phyloP scores from a whole-genome alignment of 2,888 invertebrate species.

The Plutella xylostella region DNA sequence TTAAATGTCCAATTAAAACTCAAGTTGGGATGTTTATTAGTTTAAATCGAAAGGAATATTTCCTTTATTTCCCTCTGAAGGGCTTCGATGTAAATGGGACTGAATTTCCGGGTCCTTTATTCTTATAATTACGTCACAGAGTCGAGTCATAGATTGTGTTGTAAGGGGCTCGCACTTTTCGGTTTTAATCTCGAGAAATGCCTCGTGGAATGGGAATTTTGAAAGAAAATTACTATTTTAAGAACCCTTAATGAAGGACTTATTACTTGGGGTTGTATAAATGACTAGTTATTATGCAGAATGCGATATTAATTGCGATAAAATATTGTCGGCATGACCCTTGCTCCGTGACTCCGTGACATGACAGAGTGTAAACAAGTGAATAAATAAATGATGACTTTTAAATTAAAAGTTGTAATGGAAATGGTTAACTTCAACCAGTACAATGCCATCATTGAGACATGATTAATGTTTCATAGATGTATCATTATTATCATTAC shows the following conservation, averaged over 20 bases:
- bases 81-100: background rate
- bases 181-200: background rate
- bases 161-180: constrained; percentile 15
- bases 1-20: constrained; percentile 33
- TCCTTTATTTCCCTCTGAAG: background rate
- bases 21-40: constrained; percentile 29
- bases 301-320: background rate
- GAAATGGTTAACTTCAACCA: too few species aligned
- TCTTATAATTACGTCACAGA: constrained; percentile 28
- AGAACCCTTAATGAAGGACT: constrained; percentile 1
- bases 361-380: background rate
- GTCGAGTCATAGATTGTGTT: constrained; percentile 36
- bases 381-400: background rate
- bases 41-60: constrained; percentile 18
- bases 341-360: background rate
- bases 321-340: background rate
- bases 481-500: too few species aligned
- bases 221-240: background rate
- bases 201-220: background rate
- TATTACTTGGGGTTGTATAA: background rate
- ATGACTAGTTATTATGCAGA: background rate
- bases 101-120: constrained; percentile 24
- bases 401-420: too few species aligned
- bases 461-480: too few species aligned
- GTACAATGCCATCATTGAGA: too few species aligned